These are phyloP conservation scores for Halichondria panicea DNA, from an alignment of 37 sponge, comb jelly and placozoan genomes.

Conservation along the genomic window DNA sequence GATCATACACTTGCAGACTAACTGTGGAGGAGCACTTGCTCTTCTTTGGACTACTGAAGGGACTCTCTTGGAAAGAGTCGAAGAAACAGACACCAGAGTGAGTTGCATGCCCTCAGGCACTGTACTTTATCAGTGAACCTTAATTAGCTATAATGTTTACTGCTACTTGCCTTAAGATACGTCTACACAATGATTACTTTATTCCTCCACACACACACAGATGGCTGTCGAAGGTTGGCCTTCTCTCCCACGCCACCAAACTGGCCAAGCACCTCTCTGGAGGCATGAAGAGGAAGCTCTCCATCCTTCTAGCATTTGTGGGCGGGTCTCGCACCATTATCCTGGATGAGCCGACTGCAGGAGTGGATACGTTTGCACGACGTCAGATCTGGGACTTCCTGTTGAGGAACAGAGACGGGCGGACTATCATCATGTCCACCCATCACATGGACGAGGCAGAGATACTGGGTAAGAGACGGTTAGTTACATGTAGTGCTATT, in stretches of 20 bases:
- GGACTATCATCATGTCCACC: constrained; percentile 94
- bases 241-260: constrained; percentile 28
- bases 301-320: constrained; percentile 90
- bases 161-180: no score
- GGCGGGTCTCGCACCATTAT: constrained; percentile 79
- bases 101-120: no score
- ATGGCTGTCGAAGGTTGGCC: constrained; percentile 65
- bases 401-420: constrained; percentile 57
- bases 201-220: no score
- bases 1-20: no score
- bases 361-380: constrained; percentile 93
- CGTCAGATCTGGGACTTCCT: constrained; percentile 97
- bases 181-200: no score
- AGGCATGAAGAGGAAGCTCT: constrained; percentile 89
- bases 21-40: constrained; percentile 92
- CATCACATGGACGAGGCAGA: constrained; percentile 99
- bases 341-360: constrained; percentile 98
- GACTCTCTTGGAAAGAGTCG: constrained; percentile 54
- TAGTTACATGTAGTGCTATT: no score
- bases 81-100: constrained; percentile 55
- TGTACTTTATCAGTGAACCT: no score
- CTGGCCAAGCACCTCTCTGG: constrained; percentile 77
- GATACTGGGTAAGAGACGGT: constrained; percentile 63
- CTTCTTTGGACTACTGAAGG: constrained; percentile 86
- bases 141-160: no score